Percentiles rank a stretch among this genome's conserved stretches.
Evolutionary conservation across 2,888 invertebrate species (phyloP).

Genomic region (Cacoxenus indagator): DNA sequence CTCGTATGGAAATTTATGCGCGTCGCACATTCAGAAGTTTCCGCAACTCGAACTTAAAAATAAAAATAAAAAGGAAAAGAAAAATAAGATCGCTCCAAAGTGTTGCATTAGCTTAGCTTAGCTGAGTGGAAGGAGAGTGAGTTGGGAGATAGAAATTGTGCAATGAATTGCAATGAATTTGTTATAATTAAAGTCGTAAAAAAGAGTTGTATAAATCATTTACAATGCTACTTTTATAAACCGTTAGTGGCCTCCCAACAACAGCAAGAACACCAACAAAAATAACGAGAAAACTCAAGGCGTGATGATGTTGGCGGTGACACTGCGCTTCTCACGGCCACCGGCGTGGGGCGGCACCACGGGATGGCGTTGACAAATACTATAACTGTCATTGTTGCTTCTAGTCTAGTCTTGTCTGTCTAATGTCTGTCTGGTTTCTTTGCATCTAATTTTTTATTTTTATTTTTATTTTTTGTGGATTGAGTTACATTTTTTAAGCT

Average conservation of each 20-base stretch:
- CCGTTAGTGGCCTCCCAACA: slow-evolving; percentile 62
- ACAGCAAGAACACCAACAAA: no score
- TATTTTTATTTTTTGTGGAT: no score
- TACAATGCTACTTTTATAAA: slow-evolving; percentile 52
- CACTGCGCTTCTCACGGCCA: slow-evolving; percentile 11
- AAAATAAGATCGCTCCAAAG: slow-evolving; percentile 19
- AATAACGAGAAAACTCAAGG: no score
- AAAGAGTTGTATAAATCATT: background rate
- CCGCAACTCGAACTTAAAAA: background rate
- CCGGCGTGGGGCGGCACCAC: no score
- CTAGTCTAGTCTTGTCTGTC: background rate
- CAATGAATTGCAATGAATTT: slow-evolving; percentile 53
- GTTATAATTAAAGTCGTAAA: slow-evolving; percentile 57
- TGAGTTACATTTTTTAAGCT: no score
- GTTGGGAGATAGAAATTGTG: background rate
- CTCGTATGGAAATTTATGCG: background rate
- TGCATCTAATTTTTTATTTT: no score
- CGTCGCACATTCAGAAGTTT: background rate
- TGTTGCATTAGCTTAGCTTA: background rate
- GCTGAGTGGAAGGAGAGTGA: background rate
- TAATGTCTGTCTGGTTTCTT: no score
- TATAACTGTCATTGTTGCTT: background rate
- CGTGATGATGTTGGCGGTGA: slow-evolving; percentile 31
- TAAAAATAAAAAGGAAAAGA: slow-evolving; percentile 10
- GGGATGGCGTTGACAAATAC: slow-evolving; percentile 45